phyloP scores from a whole-genome alignment of 2,888 invertebrate species.

The Lithophane ornitopus region DNA sequence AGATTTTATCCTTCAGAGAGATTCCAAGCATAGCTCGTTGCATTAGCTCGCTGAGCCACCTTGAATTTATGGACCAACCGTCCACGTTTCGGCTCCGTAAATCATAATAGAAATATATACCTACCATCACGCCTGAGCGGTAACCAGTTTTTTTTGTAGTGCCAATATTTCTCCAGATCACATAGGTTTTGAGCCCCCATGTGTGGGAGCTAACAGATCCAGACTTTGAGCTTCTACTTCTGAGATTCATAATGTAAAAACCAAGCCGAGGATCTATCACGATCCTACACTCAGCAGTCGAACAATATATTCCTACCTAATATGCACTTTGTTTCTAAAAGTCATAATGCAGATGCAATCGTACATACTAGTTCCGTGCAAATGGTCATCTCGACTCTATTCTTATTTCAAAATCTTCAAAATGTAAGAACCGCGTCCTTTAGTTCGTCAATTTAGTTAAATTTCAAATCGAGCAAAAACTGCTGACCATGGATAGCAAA shows the following conservation, averaged over 20 bases:
- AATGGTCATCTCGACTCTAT: background rate
- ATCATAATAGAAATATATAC: background rate
- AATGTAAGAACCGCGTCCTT: background rate
- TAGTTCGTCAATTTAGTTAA: constrained; percentile 18
- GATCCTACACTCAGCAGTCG: background rate
- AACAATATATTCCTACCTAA: background rate
- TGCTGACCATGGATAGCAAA: constrained; percentile 26
- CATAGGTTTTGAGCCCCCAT: background rate
- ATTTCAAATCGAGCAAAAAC: constrained; percentile 7
- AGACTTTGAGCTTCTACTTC: background rate
- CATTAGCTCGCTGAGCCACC: no score
- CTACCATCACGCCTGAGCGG: background rate
- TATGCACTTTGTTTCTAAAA: background rate
- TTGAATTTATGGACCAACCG: no score
- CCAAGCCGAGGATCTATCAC: no score
- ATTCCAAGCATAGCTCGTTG: no score
- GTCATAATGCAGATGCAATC: background rate
- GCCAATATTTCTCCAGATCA: background rate
- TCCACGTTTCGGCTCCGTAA: no score
- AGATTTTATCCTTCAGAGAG: no score
- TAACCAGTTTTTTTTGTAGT: background rate
- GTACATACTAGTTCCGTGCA: background rate
- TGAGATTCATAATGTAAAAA: background rate
- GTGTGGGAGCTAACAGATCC: background rate
- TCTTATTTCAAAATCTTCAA: background rate